Base-by-base conservation (phyloP, 2,797 vertebrate genomes). In the Podargus strigoides region DNA sequence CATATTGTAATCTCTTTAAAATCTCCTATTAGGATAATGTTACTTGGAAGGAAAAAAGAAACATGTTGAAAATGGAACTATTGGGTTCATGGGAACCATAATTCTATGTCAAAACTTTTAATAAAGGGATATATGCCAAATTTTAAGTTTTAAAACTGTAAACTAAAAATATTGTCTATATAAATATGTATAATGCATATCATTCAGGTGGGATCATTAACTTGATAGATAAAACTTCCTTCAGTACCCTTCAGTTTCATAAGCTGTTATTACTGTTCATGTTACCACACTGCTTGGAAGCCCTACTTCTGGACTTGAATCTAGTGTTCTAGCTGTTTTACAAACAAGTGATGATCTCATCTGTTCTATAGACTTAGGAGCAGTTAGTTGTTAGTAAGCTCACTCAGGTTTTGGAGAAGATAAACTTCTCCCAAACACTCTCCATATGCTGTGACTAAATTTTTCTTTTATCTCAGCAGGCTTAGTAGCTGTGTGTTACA, bases 311-410 rank as follows among this genome's bases (percentile, higher is more conserved):
- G 56, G 60, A 19, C 44, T 75, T 15, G 1, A 60, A 47, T 68
- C 52, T 59, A 27, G 55, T 46, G 56, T 89, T 59, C 63, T 77
- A n/a, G 52, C 24, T 77, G 26, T 80, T 87, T 52, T 74, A 42
- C 77, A 79, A 77, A 73, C 12, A 72, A 62, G 30, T 21, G 36
- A 44, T 94, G 82, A 89, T 89, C 85, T 94, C 89, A 95, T 92
- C 64, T 87, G 52, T 49, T 85, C 72, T 80, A 17, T 56, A 77
- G 85, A 36, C 75, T 67, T 74, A 32, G 44, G 68, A 28, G 63
- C 89, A 74, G 72, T 28, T 39, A 37, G 60, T 67, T 84, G 28
- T 67, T 50, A 49, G 41, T 77, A 89, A 92, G 62, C 78, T 87
- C 60, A 72, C 37, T 89, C 60, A 32, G 82, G 49, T 44, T 87